A percentile compares a stretch with the other conserved stretches of the same genome.
Conservation (phyloP, 2,888 invertebrate genomes). For the Drosophila acutilabella region DNA sequence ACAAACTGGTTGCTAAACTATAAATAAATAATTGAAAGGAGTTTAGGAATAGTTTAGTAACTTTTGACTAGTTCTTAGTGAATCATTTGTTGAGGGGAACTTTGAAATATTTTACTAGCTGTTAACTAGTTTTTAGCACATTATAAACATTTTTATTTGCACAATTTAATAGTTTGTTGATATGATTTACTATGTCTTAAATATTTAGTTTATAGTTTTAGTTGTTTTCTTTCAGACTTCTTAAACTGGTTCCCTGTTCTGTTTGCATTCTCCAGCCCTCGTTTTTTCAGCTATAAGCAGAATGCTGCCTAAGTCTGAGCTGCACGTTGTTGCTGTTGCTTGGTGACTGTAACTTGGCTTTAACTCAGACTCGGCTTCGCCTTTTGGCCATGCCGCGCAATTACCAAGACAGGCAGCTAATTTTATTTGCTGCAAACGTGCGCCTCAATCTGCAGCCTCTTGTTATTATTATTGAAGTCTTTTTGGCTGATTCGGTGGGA, state of each 20-base stretch:
- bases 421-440: conserved; percentile 77
- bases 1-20: conserved; percentile 18
- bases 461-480: conserved; percentile 17
- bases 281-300: conserved; percentile 49
- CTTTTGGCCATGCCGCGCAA: conserved; percentile 66
- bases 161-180: too few relatives aligned
- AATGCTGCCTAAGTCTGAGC: conserved; percentile 27
- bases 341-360: conserved; percentile 54
- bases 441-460: conserved; percentile 49
- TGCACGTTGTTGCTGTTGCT: conserved; percentile 26
- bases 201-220: not conserved
- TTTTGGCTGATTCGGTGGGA: conserved; percentile 60
- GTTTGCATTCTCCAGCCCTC: conserved; percentile 28
- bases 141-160: too few relatives aligned
- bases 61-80: too few relatives aligned
- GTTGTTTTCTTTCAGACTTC: not conserved
- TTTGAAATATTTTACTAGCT: too few relatives aligned
- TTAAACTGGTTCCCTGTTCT: not conserved
- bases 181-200: not conserved
- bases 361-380: conserved; percentile 27
- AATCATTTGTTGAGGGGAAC: too few relatives aligned
- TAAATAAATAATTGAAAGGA: conserved; percentile 1
- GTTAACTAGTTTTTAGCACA: too few relatives aligned
- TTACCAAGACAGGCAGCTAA: conserved; percentile 79
- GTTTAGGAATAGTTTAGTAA: too few relatives aligned